These are phyloP conservation scores for Thrips palmi DNA, from an alignment of 1,140 invertebrate species.

Conservation along the genomic window DNA sequence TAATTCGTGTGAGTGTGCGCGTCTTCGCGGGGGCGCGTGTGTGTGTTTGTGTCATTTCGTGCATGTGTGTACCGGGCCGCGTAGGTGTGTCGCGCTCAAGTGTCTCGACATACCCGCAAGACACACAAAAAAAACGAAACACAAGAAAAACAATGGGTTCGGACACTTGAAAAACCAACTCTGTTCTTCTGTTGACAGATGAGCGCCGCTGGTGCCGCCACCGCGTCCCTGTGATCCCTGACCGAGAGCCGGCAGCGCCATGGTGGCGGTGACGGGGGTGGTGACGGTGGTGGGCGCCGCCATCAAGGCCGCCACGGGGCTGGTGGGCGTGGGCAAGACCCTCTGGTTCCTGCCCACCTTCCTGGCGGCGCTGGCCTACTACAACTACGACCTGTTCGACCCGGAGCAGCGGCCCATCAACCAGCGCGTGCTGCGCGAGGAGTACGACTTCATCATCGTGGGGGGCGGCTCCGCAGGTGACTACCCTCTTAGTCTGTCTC, in stretches of 20 bases:
- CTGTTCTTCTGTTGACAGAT: neutral
- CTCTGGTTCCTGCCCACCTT: constrained; percentile 57
- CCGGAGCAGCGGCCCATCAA: constrained; percentile 60
- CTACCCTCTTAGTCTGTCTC: too few relatives aligned
- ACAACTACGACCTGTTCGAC: constrained; percentile 69
- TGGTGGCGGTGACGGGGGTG: constrained; percentile 17
- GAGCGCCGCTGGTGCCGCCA: neutral
- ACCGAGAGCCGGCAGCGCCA: too few relatives aligned
- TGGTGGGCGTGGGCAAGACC: constrained; percentile 43
- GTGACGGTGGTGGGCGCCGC: constrained; percentile 33
- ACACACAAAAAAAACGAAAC: too few relatives aligned
- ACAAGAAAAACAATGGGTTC: constrained; percentile 19
- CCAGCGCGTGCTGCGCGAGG: constrained; percentile 32
- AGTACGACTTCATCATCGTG: constrained; percentile 65
- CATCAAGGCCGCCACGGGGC: constrained; percentile 42
- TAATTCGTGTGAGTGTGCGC: too few relatives aligned
- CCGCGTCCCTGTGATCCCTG: too few relatives aligned
- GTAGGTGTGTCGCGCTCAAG: too few relatives aligned
- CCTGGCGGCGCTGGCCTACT: constrained; percentile 59
- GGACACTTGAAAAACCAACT: neutral
- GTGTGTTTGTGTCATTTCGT: too few relatives aligned
- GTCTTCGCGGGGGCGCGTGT: too few relatives aligned
- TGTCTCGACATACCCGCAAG: too few relatives aligned
- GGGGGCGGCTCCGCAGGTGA: constrained; percentile 72
- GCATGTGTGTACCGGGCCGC: too few relatives aligned